Conservation (phyloP, 2,797 vertebrate species). For the Prunella strophiata region DNA sequence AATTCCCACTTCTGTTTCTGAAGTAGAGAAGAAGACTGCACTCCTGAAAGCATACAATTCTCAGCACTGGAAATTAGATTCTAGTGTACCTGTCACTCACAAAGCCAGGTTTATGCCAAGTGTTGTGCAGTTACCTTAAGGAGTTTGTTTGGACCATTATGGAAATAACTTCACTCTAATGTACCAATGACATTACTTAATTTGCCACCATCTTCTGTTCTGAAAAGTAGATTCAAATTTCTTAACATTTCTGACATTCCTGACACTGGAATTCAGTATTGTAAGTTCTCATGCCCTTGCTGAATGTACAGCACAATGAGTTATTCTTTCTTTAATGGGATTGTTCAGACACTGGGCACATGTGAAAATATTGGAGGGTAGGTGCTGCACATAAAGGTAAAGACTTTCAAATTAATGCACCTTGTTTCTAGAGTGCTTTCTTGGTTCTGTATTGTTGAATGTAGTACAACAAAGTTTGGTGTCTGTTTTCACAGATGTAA, state of each 20-base stretch:
- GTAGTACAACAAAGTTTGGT: background rate
- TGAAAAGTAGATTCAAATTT: background rate
- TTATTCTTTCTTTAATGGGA: background rate
- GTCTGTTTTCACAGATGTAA: background rate
- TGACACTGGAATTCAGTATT: background rate
- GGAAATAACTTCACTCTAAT: background rate
- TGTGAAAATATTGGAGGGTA: background rate
- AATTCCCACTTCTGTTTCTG: conserved; percentile 36
- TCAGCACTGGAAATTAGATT: conserved; percentile 36
- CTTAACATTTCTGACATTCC: background rate
- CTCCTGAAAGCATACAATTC: background rate
- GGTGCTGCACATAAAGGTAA: background rate
- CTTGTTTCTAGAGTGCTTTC: background rate
- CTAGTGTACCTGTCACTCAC: background rate
- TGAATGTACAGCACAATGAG: background rate
- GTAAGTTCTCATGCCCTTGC: background rate
- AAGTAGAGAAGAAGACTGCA: conserved; percentile 5
- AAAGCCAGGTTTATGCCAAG: background rate
- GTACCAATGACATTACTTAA: background rate
- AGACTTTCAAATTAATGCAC: background rate
- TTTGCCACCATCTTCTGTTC: background rate
- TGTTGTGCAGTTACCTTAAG: background rate
- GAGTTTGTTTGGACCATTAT: background rate
- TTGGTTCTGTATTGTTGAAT: background rate
- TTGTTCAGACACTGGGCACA: background rate